Evolutionary conservation across 2,113 vertebrate species (phyloP).

Genomic region (Forbesichthys papilliferus): DNA sequence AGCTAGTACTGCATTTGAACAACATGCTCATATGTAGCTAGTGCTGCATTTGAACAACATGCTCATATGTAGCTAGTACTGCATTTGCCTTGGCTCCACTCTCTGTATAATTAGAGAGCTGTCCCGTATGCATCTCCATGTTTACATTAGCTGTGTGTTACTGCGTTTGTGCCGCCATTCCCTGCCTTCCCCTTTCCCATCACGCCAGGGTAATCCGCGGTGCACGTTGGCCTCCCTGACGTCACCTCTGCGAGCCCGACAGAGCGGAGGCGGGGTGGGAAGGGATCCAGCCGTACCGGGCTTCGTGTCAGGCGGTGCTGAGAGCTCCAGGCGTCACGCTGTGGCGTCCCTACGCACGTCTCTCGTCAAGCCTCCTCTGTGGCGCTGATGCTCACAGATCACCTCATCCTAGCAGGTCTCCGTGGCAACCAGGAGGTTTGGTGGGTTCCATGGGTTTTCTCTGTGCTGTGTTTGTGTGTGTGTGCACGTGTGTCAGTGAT

Average conservation of each 20-base stretch:
- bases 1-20: too few species aligned
- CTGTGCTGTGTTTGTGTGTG: not conserved
- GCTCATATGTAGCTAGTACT: too few species aligned
- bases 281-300: constrained; percentile 29
- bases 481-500: not conserved
- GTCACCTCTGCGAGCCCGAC: constrained; percentile 34
- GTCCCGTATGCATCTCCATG: not conserved
- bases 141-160: not conserved
- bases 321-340: constrained; percentile 57
- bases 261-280: constrained; percentile 32
- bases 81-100: too few species aligned
- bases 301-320: constrained; percentile 34
- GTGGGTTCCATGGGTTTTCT: not conserved
- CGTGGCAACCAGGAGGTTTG: constrained; percentile 21
- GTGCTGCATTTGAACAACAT: too few species aligned
- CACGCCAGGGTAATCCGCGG: not conserved
- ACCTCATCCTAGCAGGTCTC: constrained; percentile 31
- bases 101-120: too few species aligned
- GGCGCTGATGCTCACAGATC: constrained; percentile 46
- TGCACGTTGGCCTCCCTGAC: constrained; percentile 1
- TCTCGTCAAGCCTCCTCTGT: constrained; percentile 51
- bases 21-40: too few species aligned
- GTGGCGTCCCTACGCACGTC: constrained; percentile 32
- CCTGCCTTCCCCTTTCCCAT: not conserved
- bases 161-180: not conserved